Conservation (phyloP, 2,113 vertebrate genomes). For the Rhinichthys klamathensis region DNA sequence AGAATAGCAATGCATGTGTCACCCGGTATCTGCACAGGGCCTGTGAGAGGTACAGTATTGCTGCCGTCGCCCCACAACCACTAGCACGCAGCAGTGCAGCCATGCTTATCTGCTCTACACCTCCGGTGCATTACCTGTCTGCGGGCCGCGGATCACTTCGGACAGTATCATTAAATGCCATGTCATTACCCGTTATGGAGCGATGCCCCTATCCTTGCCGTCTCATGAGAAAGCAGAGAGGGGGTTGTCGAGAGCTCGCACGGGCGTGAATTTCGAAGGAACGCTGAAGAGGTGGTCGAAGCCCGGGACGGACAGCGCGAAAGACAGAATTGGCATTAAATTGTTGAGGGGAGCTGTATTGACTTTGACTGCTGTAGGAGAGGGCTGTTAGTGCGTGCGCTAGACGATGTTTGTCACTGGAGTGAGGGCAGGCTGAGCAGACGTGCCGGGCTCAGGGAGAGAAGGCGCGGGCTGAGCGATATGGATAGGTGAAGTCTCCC, state of each 20-base stretch:
- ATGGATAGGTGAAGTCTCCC: slow-evolving; percentile 99
- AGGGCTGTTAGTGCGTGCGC: slow-evolving; percentile 86
- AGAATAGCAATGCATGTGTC: slow-evolving; percentile 82
- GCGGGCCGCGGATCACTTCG: slow-evolving; percentile 91
- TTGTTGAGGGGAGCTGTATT: slow-evolving; percentile 91
- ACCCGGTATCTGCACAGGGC: slow-evolving; percentile 90
- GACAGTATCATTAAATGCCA: slow-evolving; percentile 99
- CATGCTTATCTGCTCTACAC: slow-evolving; percentile 91
- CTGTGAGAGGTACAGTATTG: slow-evolving; percentile 84
- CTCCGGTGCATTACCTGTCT: slow-evolving; percentile 90
- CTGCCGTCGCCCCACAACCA: slow-evolving; percentile 56
- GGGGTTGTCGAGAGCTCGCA: slow-evolving; percentile 55
- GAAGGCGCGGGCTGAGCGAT: slow-evolving; percentile 89
- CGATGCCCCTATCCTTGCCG: slow-evolving; percentile 85
- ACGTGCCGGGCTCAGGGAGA: slow-evolving; percentile 76
- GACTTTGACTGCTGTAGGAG: slow-evolving; percentile 95
- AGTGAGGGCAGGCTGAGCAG: slow-evolving; percentile 79
- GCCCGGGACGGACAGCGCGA: slow-evolving; percentile 79
- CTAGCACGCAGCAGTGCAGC: slow-evolving; percentile 69
- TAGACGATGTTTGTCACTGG: slow-evolving; percentile 97
- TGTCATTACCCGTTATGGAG: slow-evolving; percentile 99
- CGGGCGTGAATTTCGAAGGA: slow-evolving; percentile 35
- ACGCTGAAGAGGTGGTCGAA: slow-evolving; percentile 62
- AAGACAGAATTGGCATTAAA: slow-evolving; percentile 93
- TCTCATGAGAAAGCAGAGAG: slow-evolving; percentile 83